phyloP scores from a whole-genome alignment of 2,113 vertebrate genomes.

The Ramphastos sulfuratus region DNA sequence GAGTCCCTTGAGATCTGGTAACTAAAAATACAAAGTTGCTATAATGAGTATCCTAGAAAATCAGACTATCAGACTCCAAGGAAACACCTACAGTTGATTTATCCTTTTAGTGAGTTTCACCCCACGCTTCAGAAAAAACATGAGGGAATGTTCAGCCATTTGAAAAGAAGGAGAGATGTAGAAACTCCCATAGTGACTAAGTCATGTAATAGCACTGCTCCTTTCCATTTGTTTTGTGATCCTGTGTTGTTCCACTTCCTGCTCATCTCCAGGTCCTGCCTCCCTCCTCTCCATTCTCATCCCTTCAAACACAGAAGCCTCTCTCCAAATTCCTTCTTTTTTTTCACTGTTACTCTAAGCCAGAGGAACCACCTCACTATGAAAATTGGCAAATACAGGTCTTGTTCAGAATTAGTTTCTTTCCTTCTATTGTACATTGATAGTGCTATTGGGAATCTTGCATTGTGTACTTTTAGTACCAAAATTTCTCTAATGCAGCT shows the following conservation, averaged over 20 bases:
- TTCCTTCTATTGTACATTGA: not conserved
- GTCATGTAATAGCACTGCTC: not conserved
- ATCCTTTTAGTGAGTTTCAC: not conserved
- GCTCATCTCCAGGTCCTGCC: not conserved
- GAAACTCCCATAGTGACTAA: not conserved
- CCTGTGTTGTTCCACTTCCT: not conserved
- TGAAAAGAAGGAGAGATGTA: not conserved
- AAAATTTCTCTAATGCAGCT: not conserved
- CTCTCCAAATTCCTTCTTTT: not conserved
- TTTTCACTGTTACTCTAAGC: not conserved
- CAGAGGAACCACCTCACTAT: not conserved
- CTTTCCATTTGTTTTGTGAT: not conserved
- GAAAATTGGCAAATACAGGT: not conserved
- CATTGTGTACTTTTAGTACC: not conserved
- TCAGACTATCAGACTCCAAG: constrained; percentile 1
- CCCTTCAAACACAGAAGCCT: not conserved
- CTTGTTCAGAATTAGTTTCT: not conserved
- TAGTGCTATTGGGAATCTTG: not conserved
- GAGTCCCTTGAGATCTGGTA: not conserved
- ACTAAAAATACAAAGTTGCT: not conserved
- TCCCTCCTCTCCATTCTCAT: not conserved
- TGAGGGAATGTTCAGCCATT: not conserved
- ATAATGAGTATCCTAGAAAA: not conserved
- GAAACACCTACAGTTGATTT: constrained; percentile 5
- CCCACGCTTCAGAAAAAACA: not conserved